Base-by-base conservation (phyloP, 2,797 vertebrate species). In the Amniataba percoides region DNA sequence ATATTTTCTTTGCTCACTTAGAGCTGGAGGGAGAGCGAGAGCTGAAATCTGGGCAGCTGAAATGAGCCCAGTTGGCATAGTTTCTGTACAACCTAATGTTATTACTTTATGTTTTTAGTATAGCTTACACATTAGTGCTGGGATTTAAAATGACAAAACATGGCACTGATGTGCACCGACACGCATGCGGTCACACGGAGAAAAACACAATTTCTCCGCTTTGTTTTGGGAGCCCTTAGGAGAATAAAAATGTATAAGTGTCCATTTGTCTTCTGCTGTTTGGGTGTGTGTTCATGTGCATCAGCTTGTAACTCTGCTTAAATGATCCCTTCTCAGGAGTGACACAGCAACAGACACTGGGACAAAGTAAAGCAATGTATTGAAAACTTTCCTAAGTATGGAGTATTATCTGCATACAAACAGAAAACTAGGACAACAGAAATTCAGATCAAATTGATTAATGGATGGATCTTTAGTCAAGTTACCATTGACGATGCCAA, bases 1-100 rank as follows among this genome's bases (percentile, higher is more conserved):
- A 80, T 84, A 61, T 82, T 74, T 87, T 71, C 36, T 71, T 53
- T 66, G 63, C 62, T 18, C 21, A 21, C 53, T 69, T 40, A 8
- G 53, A 69, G 55, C 60, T 62, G 6, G 49, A 76, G 36, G 61
- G 65, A 78, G 66, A 18, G 49, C 81, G 16, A 66, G 59, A 69
- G 49, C 12, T 21, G 43, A 78, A 62, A 73, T 14, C 4, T 23
- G 9, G 58, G 46, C 51, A 59, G 18, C 14, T 23, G 56, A 74
- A 83, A 65, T 3, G 8, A 58, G 43, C 27, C 49, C 12, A 40
- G 23, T 10, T 13, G 10, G 5, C 15, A 51, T 19, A 59, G 11
- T 43, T 19, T 10, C n/a, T 65, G 0, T 63, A 66, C 6, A 62
- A 49, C 21, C 7, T 43, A 5, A 64, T 61, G 27, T 27, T 5